Percentiles rank a stretch among this genome's conserved stretches.
Evolutionary conservation across 1,140 invertebrate species (phyloP).

Genomic region (Pollicipes pollicipes): DNA sequence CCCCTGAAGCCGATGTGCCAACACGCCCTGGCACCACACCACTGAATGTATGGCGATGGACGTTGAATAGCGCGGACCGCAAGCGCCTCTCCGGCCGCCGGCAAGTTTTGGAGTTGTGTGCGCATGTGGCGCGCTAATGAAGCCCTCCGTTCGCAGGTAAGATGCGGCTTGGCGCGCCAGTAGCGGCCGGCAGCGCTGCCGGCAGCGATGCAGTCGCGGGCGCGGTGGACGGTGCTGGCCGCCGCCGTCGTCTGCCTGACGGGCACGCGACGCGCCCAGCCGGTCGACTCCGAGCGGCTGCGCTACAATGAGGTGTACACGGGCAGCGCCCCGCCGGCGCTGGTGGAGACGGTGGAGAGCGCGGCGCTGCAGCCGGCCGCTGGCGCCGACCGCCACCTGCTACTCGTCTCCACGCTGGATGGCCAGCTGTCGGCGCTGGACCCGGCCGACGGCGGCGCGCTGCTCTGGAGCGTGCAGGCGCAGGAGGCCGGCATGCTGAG

Average conservation of each 20-base stretch:
- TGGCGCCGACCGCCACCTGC: background rate
- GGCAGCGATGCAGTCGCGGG: background rate
- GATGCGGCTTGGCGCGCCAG: background rate
- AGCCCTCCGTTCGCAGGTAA: background rate
- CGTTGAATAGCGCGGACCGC: no score
- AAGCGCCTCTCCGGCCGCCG: no score
- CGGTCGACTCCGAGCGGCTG: background rate
- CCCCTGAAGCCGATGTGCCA: no score
- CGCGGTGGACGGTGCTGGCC: background rate
- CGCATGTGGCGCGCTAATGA: no score
- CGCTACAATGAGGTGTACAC: background rate
- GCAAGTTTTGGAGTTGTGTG: no score
- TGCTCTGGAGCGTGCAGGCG: conserved; percentile 37
- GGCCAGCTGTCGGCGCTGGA: conserved; percentile 62
- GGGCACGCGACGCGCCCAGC: background rate
- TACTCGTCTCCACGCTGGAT: conserved; percentile 74
- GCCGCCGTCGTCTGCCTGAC: background rate
- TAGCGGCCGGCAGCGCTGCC: background rate
- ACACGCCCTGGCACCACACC: no score
- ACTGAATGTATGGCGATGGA: no score
- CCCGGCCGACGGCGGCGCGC: conserved; percentile 14
- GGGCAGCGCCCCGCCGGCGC: background rate
- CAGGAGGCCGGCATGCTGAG: conserved; percentile 34
- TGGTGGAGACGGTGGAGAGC: background rate
- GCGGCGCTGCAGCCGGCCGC: background rate